A percentile compares a stretch with the other conserved stretches of the same genome.
Evolutionary conservation across 1,140 invertebrate genomes (phyloP).

Genomic region (Heliothis subflexa): DNA sequence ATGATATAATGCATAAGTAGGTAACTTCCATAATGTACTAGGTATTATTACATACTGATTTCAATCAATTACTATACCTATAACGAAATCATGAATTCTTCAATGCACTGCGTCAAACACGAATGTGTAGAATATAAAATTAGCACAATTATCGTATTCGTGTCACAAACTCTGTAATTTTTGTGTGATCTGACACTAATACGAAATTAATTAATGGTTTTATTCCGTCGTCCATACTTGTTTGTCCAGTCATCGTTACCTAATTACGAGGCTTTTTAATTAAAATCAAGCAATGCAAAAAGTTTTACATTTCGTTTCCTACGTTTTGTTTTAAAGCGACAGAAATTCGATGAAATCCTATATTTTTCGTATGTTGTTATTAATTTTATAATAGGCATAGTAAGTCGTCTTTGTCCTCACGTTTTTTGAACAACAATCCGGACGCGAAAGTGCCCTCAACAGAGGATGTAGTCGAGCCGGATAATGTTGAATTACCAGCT

Average conservation of each 20-base stretch:
- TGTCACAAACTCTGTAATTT: conserved; percentile 47
- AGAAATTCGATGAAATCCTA: not conserved
- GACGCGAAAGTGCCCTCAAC: conserved; percentile 56
- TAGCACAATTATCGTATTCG: conserved; percentile 17
- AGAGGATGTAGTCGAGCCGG: conserved; percentile 53
- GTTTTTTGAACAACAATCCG: conserved; percentile 59
- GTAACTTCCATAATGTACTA: too few relatives aligned
- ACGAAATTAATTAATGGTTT: conserved; percentile 62
- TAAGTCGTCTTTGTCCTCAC: too few relatives aligned
- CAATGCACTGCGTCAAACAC: not conserved
- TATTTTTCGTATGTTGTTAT: conserved; percentile 7
- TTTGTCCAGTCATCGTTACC: conserved; percentile 61
- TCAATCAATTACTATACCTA: too few relatives aligned
- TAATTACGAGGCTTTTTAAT: conserved; percentile 54
- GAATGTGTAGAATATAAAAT: not conserved
- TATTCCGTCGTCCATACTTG: conserved; percentile 49
- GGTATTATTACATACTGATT: too few relatives aligned
- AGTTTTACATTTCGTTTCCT: not conserved
- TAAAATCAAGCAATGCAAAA: conserved; percentile 11
- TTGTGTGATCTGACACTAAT: conserved; percentile 33
- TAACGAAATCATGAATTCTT: not conserved
- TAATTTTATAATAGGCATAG: too few relatives aligned
- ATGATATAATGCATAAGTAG: too few relatives aligned
- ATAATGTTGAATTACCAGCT: conserved; percentile 56
- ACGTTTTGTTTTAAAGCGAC: not conserved